Percentiles rank a stretch among this genome's conserved stretches.
These are phyloP conservation scores for Pygoscelis adeliae DNA, from an alignment of 2,113 vertebrate genomes.

Conservation along the genomic window DNA sequence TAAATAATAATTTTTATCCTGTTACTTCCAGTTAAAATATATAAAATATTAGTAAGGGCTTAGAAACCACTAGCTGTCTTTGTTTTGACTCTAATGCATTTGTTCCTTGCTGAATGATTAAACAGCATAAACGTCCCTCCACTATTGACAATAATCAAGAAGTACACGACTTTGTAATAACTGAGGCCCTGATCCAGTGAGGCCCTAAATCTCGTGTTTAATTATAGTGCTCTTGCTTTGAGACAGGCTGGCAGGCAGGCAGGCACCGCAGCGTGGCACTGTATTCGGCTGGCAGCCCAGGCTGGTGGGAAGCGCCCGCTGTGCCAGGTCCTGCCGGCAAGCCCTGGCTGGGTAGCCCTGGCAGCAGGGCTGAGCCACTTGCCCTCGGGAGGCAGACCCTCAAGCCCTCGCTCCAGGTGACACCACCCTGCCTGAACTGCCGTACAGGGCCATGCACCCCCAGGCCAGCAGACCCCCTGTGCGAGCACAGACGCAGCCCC, in stretches of 20 bases:
- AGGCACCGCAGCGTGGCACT: background rate
- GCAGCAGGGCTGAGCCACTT: background rate
- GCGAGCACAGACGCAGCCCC: accelerated
- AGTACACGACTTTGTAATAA: background rate
- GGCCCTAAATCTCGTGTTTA: background rate
- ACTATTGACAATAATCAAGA: background rate
- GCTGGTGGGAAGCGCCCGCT: background rate
- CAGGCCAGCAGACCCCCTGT: accelerated
- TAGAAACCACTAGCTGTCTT: background rate
- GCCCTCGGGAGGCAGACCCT: background rate
- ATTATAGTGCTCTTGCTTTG: background rate
- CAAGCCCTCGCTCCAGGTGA: background rate
- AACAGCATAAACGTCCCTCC: background rate
- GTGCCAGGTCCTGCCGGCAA: accelerated
- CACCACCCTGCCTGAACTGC: background rate
- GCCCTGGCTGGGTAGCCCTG: background rate
- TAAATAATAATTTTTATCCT: conserved; percentile 13
- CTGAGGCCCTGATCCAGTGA: background rate
- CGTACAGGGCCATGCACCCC: accelerated
- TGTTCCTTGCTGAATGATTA: background rate
- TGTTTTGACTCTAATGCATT: background rate
- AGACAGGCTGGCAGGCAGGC: background rate
- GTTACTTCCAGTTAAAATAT: background rate
- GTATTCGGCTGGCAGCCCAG: background rate
- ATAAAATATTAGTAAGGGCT: background rate